Conservation (phyloP, 1,140 invertebrate species). For the Cyclina sinensis region DNA sequence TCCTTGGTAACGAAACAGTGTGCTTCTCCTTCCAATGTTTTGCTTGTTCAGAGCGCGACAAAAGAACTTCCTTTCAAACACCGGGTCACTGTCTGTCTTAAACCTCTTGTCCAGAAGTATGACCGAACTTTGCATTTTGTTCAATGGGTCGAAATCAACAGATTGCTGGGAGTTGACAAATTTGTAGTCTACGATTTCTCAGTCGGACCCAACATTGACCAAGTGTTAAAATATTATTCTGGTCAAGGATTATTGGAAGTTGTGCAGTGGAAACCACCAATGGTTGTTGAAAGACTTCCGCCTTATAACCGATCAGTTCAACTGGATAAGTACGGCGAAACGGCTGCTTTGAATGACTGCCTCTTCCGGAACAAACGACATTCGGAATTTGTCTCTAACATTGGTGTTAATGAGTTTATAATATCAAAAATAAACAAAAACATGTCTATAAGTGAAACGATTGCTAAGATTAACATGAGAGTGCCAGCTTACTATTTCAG, state of each 20-base stretch:
- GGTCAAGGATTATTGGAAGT: constrained; percentile 90
- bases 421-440: not conserved
- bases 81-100: not conserved
- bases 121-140: not conserved
- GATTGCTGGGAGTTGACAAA: constrained; percentile 91
- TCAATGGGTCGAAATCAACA: not conserved
- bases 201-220: constrained; percentile 91
- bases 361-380: not conserved
- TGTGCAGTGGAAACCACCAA: constrained; percentile 94
- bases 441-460: not conserved
- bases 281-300: constrained; percentile 84
- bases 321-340: not conserved
- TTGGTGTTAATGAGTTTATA: not conserved
- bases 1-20: not conserved
- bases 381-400: not conserved
- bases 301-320: not conserved
- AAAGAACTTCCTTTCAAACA: not conserved
- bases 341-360: not conserved
- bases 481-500: not conserved
- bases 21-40: not conserved
- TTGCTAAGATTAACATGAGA: not conserved
- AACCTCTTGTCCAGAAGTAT: not conserved
- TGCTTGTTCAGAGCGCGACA: not conserved
- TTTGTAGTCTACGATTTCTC: constrained; percentile 98
- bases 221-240: constrained; percentile 92